Base-by-base conservation (phyloP, 2,888 invertebrate species). In the Encarsia formosa region DNA sequence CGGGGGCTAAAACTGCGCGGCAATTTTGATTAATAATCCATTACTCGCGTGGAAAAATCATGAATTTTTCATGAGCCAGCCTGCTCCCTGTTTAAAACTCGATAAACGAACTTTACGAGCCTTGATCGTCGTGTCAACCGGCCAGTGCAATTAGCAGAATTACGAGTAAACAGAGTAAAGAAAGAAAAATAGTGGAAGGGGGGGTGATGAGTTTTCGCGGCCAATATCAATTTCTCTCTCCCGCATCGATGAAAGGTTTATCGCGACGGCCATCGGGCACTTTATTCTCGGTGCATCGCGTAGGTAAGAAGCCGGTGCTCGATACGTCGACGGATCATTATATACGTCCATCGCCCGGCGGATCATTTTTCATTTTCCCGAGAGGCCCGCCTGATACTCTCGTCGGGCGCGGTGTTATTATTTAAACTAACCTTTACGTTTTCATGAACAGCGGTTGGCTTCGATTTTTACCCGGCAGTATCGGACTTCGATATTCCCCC, bases 291-390 rank as follows among this genome's bases (percentile, higher is more conserved):
- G 37, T 40, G 9, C 31, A 49, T n/a, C 6, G 13, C 11, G n/a
- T n/a, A 32, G 32, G 13, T 13, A 32, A 37, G 37, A 20, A 31
- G 31, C 34, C 37, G 48, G 19, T 45, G 49, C 46, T 42, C 39
- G 47, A 47, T 47, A 50, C 39, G 34, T 29, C 41, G 41, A 16
- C 32, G 47, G 47, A 43, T 54, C 50, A 43, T 54, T 54, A 54
- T 54, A 50, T 31, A 43, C 35, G 32, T 47, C 35, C 39, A 20
- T 35, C 29, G n/a, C n/a, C 13, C 6, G 37, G 8, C 9, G 48
- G 58, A 58, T 58, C 50, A 58, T 58, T 58, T 58, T 55, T 58
- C 58, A 58, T 55, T 52, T 47, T 47, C 43, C 49, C 26, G 23
- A 49, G 46, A 31, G 52, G n/a, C 26, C 23, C 22, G 40, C 39